A percentile compares a stretch with the other conserved stretches of the same genome.
Evolutionary conservation across 2,888 invertebrate species (phyloP).

Genomic region (Pelosia muscerda): DNA sequence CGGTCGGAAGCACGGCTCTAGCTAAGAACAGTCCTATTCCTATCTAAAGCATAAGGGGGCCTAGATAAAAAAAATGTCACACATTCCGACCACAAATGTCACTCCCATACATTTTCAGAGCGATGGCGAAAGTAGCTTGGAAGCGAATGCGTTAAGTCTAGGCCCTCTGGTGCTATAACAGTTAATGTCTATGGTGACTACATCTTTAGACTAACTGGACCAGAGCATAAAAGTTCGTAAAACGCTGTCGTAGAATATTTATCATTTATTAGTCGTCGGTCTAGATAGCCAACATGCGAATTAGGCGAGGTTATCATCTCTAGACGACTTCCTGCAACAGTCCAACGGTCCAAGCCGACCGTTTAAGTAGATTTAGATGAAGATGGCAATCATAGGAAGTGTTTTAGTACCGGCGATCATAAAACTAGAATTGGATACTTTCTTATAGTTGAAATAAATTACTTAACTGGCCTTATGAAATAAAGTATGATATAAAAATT

Average conservation of each 20-base stretch:
- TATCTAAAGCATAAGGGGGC: no score
- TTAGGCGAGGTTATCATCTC: neutral
- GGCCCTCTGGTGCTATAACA: no score
- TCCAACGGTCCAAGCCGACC: neutral
- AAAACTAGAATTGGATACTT: neutral
- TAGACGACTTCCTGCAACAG: neutral
- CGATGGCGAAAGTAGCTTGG: no score
- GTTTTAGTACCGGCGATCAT: neutral
- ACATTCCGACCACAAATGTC: no score
- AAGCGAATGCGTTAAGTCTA: no score
- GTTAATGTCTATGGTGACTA: no score
- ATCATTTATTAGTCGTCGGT: neutral
- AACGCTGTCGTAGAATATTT: neutral
- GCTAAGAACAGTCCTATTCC: no score
- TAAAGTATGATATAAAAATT: neutral
- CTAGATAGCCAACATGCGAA: neutral
- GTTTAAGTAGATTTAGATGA: neutral
- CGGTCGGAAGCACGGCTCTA: no score
- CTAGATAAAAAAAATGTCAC: no score
- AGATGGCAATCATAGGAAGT: neutral
- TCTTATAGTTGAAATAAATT: slow-evolving; percentile 3
- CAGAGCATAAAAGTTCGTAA: neutral
- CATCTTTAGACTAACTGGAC: no score
- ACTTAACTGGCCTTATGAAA: neutral
- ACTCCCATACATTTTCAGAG: no score